Base-by-base conservation (phyloP, 2,113 vertebrate species). In the Pseudopodoces humilis region DNA sequence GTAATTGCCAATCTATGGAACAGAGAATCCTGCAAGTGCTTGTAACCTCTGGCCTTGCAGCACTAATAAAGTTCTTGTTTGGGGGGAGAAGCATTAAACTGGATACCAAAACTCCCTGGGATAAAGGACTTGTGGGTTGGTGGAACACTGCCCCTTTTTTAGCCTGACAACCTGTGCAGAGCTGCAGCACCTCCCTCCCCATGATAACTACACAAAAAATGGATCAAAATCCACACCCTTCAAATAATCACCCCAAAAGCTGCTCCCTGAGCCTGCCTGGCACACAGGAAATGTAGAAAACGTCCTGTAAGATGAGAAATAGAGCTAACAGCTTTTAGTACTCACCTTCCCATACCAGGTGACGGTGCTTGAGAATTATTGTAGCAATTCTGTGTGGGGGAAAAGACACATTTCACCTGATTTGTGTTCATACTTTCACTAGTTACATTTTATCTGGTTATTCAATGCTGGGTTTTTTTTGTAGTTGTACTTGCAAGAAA, bases 331-430 rank as follows among this genome's bases (percentile, higher is more conserved):
- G 35, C n/a, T 88, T 91, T 24, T 6, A 7, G 39, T 94, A 94
- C 98, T 98, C 98, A 99, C 99, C 99, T 99, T 98, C 98, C 99
- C 97, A 99, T 98, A 91, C 99, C 99, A 98, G 99, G 99, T 97
- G 99, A 99, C 23, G 99, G 99, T 88, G 99, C 99, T 98, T 99
- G 99, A 97, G 99, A 99, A 97, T 99, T 99, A 96, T 98, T 99
- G 50, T 99, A 98, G 82, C 99, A 99, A 97, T 99, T 99, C 99
- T 99, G 97, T 83, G 86, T 20, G 64, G 62, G 44, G 39, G 7
- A 94, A 91, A 59, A 95, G 35, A 91, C 37, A 86, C 44, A 28
- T 65, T 53, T 87, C 16, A 91, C 24, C 47, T 20, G 33, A 55
- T 74, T 60, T 49, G 21, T 39, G 13, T 10, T 80, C 21, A 10